Evolutionary conservation across 2,888 invertebrate species (phyloP), one percentile per base, ranked within the genome.

Genomic region (Perizoma flavofasciatum): DNA sequence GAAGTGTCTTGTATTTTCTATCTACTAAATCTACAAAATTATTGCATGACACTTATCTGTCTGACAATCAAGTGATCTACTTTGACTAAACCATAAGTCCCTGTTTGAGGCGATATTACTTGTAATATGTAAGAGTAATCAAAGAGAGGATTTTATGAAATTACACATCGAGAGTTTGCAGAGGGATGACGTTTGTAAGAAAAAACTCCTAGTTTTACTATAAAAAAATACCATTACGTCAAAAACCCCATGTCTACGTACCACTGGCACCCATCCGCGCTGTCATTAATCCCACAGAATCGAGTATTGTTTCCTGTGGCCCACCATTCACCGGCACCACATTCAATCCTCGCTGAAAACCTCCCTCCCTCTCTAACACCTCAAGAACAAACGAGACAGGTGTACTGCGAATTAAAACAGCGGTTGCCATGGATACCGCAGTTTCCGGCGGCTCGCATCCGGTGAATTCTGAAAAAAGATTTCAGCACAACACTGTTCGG

Each of bases 281-380:
- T 77, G 85, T 81, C 88, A 89, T 89, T 91, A 89, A 91, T 91
- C 88, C 86, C 65, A 81, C 79, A 73, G 85, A 82, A 87, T 91
- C 87, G 90, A 90, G 90, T 90, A 89, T 89, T 90, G 89, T 89
- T 89, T 91, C 91, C 91, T 88, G 90, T 78, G 72, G 71, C 70
- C 77, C 81, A 81, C 80, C 81, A 80, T 79, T 69, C 80, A 82
- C 77, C 86, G 80, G 83, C 47, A 50, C 58, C 82, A 79, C 86
- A 80, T 81, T 82, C 88, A 84, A 87, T 86, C 85, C 85, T 77
- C 80, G 83, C 83, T 86, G 85, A 84, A 83, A 83, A 85, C 81
- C 72, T 69, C 63, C 45, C 40, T 79, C 84, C 63, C 75, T 63
- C 67, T 83, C 81, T 55, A 58, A 62, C 76, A 32, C 45, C 46